Conservation (phyloP, 2,797 vertebrate species). For the Argya squamiceps region DNA sequence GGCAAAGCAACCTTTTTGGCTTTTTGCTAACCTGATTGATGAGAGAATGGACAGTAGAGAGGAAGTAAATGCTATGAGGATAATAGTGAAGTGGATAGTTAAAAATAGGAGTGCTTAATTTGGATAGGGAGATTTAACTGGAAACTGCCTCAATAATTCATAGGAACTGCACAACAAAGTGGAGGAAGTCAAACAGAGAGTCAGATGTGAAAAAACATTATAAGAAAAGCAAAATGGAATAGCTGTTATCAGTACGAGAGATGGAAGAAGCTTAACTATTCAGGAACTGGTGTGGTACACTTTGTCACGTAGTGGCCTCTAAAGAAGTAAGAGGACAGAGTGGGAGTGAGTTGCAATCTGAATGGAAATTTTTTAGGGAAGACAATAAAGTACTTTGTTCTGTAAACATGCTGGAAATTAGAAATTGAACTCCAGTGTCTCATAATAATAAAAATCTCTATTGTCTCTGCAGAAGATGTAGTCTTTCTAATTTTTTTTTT, state of each 20-base stretch:
- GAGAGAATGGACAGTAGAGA: not conserved
- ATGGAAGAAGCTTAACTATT: not conserved
- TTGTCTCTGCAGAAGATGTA: not conserved
- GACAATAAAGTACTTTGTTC: not conserved
- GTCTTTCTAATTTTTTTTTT: not conserved
- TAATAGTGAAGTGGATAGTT: not conserved
- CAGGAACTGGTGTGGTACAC: not conserved
- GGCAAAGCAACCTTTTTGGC: not conserved
- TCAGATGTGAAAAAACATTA: conserved; percentile 25
- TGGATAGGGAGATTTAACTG: not conserved
- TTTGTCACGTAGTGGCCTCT: not conserved
- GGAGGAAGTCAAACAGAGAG: conserved; percentile 28
- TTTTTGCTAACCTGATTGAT: not conserved
- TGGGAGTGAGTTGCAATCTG: not conserved
- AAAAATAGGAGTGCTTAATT: conserved; percentile 9
- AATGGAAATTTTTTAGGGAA: not conserved
- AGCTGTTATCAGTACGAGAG: not conserved
- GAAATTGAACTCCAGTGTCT: not conserved
- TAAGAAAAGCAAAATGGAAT: conserved; percentile 19
- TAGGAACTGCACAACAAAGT: conserved; percentile 11
- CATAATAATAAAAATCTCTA: not conserved
- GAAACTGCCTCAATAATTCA: conserved; percentile 13
- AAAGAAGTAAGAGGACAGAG: not conserved
- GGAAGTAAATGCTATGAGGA: not conserved
- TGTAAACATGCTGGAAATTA: not conserved